Evolutionary conservation across 2,113 vertebrate genomes (phyloP), one percentile per base, ranked within the genome.

Genomic region (Leptobrachium leishanense): DNA sequence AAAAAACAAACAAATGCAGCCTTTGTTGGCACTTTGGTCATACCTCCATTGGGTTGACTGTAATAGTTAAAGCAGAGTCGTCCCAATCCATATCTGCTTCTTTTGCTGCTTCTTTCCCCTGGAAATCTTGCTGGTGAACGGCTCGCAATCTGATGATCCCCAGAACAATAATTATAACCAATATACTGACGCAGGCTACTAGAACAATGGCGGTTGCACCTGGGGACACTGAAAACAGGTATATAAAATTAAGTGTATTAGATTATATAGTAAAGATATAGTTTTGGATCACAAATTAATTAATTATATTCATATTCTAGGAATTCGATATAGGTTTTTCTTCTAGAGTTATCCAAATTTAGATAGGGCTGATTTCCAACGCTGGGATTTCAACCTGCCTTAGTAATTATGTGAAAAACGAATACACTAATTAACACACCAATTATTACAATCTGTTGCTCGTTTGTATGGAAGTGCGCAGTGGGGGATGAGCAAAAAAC

Each of bases 31-130:
- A 64, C 4, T 6, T 6, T 8, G 3, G 5, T 7, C 65, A 31
- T 90, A 98, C 98, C 95, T 99, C 96, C 95, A 99, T 95, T 4
- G 98, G 98, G 82, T 99, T 99, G 84, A 99, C 87, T 0, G 96
- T 99, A 87, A 99, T 98, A 0, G 96, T 97, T 77, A 99, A 92
- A 1, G 95, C 93, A 1, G 96, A 96, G 83, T 96, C 90, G 2
- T 97, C 96, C 95, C 96, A 96, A 62, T 93, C 93, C 89, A 90
- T 91, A 43, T 96, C 94, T 0, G 85, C 87, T 8, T 96, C 95
- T 85, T 92, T 95, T 12, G 85, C 79, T 0, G 87, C 87, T 74
- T 95, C 90, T 0, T 53, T 85, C 72, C 92, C 91, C 41, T 85
- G 88, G 63, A 90, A 80, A 76, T 94, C 85, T 80, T 90, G 95